phyloP scores from a whole-genome alignment of 2,888 invertebrate species.

The Drosophila falleni region DNA sequence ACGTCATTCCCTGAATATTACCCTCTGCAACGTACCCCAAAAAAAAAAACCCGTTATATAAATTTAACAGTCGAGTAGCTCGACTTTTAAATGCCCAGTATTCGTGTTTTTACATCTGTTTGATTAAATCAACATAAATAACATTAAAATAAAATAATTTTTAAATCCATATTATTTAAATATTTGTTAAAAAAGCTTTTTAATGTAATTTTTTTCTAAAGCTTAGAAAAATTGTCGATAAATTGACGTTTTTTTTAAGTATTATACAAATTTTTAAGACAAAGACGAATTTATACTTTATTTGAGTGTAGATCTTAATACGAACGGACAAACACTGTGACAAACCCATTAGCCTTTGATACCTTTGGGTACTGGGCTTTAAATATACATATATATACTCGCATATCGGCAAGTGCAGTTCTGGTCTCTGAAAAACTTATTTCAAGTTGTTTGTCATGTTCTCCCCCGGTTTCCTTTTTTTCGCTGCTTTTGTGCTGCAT shows the following conservation, averaged over 20 bases:
- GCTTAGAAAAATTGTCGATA: too few species aligned
- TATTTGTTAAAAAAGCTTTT: too few species aligned
- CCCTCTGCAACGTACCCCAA: conserved; percentile 10
- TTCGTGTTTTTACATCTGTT: too few species aligned
- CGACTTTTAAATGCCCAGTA: not conserved
- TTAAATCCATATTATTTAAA: too few species aligned
- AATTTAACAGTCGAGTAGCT: not conserved
- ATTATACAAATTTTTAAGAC: too few species aligned
- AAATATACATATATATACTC: conserved; percentile 2
- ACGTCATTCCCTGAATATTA: conserved; percentile 36
- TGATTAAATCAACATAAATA: too few species aligned
- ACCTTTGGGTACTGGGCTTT: not conserved
- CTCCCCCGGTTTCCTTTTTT: conserved; percentile 35
- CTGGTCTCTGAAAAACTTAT: conserved; percentile 56
- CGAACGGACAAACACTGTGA: not conserved
- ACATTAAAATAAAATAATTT: too few species aligned
- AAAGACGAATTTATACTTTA: too few species aligned
- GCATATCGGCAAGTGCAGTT: conserved; percentile 42
- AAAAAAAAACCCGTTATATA: not conserved
- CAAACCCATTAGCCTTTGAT: not conserved
- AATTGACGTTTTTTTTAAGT: too few species aligned
- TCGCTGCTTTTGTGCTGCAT: conserved; percentile 74
- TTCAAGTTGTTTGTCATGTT: conserved; percentile 60
- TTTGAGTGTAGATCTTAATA: too few species aligned
- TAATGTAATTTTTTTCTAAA: too few species aligned